Evolutionary conservation across 2,797 vertebrate species (phyloP), one percentile per base, ranked within the genome.

Genomic region (Bovichtus diacanthus): DNA sequence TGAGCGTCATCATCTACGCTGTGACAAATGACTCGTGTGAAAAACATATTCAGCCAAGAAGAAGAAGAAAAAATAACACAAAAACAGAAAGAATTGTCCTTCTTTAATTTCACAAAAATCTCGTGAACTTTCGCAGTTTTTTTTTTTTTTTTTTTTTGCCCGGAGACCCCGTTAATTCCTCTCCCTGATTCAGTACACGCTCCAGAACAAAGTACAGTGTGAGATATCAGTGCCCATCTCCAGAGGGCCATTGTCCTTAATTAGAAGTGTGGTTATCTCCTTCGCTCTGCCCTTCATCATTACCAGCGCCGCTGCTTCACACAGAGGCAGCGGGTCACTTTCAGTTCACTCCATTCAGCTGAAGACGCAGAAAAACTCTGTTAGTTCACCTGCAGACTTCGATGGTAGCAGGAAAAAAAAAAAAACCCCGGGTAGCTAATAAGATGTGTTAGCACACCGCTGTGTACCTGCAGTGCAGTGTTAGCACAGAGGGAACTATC

Each of bases 201-300:
- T 68, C 44, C 31, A 16, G 54, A 64, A 87, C 80, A 85, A 85
- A 74, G 82, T 75, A 77, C 78, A 75, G 80, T 43, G 74, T 60
- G 69, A 84, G 80, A 84, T 85, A 87, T 88, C 80, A 74, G 67
- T 43, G 73, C 31, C 62, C 78, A 74, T 91, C 88, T 83, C 83
- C 86, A 87, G 82, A 82, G 87, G 87, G 70, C 80, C 83, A 70
- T 86, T 92, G 83, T 86, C 84, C 81, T 85, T 85, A 93, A 92
- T 93, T 92, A 92, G 92, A 91, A 91, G 85, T 73, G 87, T 63
- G 83, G 70, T 88, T 90, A 91, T 89, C 84, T 84, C 62, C 82
- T 79, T 81, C 41, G 55, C 70, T 83, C 87, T 88, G 87, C 85
- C 87, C 90, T 86, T 88, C 81, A 68, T 90, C 86, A 92, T 92